Conservation (phyloP, 2,888 invertebrate genomes). For the Exephanes ischioxanthus region DNA sequence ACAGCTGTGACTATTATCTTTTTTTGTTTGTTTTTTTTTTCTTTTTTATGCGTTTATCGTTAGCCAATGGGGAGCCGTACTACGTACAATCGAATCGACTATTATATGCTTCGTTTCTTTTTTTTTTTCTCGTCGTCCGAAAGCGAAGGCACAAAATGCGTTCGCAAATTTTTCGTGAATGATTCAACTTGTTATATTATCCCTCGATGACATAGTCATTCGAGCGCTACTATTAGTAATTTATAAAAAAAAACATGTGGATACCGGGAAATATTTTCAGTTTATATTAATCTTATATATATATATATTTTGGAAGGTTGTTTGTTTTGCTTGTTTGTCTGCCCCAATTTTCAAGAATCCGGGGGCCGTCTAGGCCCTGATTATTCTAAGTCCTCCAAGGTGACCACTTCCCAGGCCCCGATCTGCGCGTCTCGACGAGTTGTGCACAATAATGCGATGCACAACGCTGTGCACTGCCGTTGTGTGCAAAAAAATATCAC, state of each 20-base stretch:
- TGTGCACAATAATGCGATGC: too few relatives aligned
- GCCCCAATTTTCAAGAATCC: too few relatives aligned
- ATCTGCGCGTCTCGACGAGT: too few relatives aligned
- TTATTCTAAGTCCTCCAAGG: too few relatives aligned
- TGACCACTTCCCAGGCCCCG: too few relatives aligned
- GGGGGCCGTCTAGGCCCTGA: too few relatives aligned
- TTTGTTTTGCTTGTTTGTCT: too few relatives aligned
- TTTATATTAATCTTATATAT: not conserved
- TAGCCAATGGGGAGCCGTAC: not conserved
- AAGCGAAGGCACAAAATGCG: not conserved
- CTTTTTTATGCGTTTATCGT: not conserved
- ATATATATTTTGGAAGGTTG: too few relatives aligned
- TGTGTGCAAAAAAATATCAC: too few relatives aligned
- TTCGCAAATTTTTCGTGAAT: not conserved
- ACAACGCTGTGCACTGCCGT: too few relatives aligned
- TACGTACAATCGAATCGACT: constrained; percentile 5
- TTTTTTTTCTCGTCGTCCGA: not conserved
- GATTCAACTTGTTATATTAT: not conserved
- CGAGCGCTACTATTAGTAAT: not conserved
- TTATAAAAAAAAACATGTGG: not conserved
- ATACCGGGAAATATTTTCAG: not conserved
- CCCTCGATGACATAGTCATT: not conserved
- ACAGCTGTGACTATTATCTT: constrained; percentile 1
- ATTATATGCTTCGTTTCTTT: not conserved
- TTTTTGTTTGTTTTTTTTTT: not conserved